A percentile compares a stretch with the other conserved stretches of the same genome.
phyloP scores from a whole-genome alignment of 2,797 vertebrate genomes.

The Pempheris klunzingeri region DNA sequence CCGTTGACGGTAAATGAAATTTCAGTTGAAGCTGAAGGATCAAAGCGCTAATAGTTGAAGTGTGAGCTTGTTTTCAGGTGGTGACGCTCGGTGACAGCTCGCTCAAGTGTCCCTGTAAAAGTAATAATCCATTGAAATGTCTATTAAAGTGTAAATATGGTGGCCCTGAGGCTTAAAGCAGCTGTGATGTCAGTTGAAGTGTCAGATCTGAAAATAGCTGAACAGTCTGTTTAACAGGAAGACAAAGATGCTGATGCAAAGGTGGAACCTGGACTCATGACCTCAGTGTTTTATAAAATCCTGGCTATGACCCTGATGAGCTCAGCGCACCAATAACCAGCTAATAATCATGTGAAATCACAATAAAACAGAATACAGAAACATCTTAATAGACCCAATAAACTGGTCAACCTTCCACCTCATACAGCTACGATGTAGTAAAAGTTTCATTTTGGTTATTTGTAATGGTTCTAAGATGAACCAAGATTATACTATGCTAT shows the following conservation, averaged over 20 bases:
- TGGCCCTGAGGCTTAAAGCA: too few species aligned
- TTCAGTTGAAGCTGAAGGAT: too few species aligned
- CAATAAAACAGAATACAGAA: neutral
- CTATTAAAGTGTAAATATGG: too few species aligned
- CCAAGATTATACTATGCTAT: neutral
- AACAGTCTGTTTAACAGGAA: neutral
- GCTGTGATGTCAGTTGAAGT: too few species aligned
- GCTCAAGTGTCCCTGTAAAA: too few species aligned
- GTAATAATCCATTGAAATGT: neutral
- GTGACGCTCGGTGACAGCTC: too few species aligned
- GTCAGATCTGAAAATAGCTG: neutral
- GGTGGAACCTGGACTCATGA: slow-evolving; percentile 11
- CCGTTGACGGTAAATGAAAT: too few species aligned
- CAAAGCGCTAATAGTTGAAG: neutral
- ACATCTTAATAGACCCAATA: neutral
- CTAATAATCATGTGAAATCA: neutral
- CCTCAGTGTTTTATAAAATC: slow-evolving; percentile 2
- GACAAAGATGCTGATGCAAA: neutral
- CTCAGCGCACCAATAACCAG: neutral
- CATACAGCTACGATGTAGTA: neutral
- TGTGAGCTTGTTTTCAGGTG: neutral
- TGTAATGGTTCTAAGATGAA: neutral
- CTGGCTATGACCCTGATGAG: slow-evolving; percentile 1
- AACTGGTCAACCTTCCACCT: slow-evolving; percentile 13
- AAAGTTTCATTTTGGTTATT: neutral